These are phyloP conservation scores for Paragorgia papillata DNA, from an alignment of 92 coral and sea anemone species.

Conservation along the genomic window DNA sequence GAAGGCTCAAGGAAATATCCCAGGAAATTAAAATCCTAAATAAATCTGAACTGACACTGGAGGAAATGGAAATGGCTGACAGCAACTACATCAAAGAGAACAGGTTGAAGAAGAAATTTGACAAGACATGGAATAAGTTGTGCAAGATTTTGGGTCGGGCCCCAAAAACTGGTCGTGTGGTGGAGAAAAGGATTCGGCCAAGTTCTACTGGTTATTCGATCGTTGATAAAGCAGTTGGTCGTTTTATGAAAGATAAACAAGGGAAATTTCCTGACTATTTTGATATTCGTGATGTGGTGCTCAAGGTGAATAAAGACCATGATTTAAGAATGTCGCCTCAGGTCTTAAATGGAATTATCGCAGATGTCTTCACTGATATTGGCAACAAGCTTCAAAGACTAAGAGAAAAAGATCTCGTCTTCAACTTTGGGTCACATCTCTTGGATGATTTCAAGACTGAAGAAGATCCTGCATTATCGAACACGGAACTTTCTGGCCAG, in stretches of 20 bases:
- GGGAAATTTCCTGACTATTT: slow-evolving; percentile 84
- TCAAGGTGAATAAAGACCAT: slow-evolving; percentile 62
- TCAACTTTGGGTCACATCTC: slow-evolving; percentile 85
- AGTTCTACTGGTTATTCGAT: slow-evolving; percentile 66
- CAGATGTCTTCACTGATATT: slow-evolving; percentile 76
- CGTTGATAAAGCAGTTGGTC: slow-evolving; percentile 73
- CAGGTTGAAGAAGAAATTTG: slow-evolving; percentile 72
- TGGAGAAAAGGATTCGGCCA: slow-evolving; percentile 65
- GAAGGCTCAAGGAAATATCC: slow-evolving; percentile 57
- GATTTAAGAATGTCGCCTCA: slow-evolving; percentile 68
- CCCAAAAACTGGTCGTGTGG: slow-evolving; percentile 84
- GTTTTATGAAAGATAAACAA: slow-evolving; percentile 61
- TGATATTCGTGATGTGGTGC: slow-evolving; percentile 73
- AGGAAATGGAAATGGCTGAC: slow-evolving; percentile 81
- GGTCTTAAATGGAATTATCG: slow-evolving; percentile 65
- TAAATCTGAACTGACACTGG: slow-evolving; percentile 83
- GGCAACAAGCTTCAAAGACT: slow-evolving; percentile 88
- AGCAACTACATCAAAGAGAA: slow-evolving; percentile 83
- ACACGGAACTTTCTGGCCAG: slow-evolving; percentile 51
- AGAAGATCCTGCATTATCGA: slow-evolving; percentile 78
- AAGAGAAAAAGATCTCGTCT: slow-evolving; percentile 76
- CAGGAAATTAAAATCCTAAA: slow-evolving; percentile 74
- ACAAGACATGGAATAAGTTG: slow-evolving; percentile 77
- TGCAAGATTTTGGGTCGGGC: slow-evolving; percentile 78
- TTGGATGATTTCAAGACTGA: slow-evolving; percentile 66